A percentile compares a stretch with the other conserved stretches of the same genome.
Conservation (phyloP, 2,113 vertebrate genomes). For the Lichenostomus cassidix region DNA sequence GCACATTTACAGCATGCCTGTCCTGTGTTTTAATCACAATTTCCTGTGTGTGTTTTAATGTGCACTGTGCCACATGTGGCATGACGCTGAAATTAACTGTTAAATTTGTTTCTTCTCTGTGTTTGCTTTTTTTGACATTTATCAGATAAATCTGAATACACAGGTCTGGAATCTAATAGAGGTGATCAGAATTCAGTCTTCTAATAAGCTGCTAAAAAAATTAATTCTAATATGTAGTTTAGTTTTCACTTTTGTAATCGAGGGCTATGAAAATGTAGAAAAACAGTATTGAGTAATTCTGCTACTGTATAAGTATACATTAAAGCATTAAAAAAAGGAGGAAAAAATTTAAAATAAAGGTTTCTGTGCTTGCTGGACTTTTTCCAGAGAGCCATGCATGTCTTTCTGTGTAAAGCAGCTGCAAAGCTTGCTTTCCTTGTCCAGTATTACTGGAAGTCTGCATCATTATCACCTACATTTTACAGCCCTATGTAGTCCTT, state of each 20-base stretch:
- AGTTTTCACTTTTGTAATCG: slow-evolving; percentile 10
- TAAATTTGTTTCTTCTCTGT: slow-evolving; percentile 34
- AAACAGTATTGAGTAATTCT: not conserved
- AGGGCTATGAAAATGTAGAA: slow-evolving; percentile 62
- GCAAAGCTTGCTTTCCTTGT: not conserved
- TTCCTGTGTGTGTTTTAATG: slow-evolving; percentile 31
- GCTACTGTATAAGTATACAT: not conserved
- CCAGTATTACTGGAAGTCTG: not conserved
- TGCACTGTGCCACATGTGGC: slow-evolving; percentile 17
- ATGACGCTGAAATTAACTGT: slow-evolving; percentile 60
- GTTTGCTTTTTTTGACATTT: slow-evolving; percentile 62
- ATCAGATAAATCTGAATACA: slow-evolving; percentile 85
- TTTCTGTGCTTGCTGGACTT: not conserved
- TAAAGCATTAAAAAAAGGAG: not conserved
- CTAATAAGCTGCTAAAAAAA: slow-evolving; percentile 69
- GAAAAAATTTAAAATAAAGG: not conserved
- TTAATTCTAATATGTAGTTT: slow-evolving; percentile 65
- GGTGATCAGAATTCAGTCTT: slow-evolving; percentile 78
- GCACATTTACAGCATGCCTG: slow-evolving; percentile 85
- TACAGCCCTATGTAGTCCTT: slow-evolving; percentile 62
- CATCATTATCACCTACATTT: slow-evolving; percentile 44
- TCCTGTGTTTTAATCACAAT: slow-evolving; percentile 56
- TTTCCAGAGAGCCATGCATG: not conserved
- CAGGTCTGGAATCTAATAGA: slow-evolving; percentile 85
- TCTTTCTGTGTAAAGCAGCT: not conserved